A percentile compares a stretch with the other conserved stretches of the same genome.
These are phyloP conservation scores for Odontamblyopus lacepedii DNA, from an alignment of 2,797 vertebrate species.

Conservation along the genomic window DNA sequence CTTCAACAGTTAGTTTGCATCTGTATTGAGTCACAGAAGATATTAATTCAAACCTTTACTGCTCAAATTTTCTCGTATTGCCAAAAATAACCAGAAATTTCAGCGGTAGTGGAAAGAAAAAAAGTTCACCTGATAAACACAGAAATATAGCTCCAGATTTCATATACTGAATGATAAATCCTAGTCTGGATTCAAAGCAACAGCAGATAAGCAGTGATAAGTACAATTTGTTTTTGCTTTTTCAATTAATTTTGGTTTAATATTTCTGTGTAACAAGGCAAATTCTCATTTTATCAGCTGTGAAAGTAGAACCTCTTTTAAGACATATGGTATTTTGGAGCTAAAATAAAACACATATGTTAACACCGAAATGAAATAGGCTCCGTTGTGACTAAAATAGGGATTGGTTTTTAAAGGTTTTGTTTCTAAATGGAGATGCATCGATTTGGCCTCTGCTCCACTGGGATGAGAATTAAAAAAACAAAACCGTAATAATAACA, in stretches of 20 bases:
- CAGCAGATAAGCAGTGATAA: background rate
- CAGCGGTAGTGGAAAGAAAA: too few species aligned
- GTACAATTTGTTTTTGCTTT: background rate
- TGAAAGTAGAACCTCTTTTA: background rate
- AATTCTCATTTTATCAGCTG: constrained; percentile 23
- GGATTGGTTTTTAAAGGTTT: background rate
- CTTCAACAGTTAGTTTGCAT: too few species aligned
- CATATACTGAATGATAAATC: too few species aligned
- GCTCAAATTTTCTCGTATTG: too few species aligned
- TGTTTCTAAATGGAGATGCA: constrained; percentile 1
- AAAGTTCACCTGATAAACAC: too few species aligned
- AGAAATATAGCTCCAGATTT: too few species aligned
- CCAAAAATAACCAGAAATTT: too few species aligned
- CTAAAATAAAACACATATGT: constrained; percentile 4
- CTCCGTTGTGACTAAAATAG: constrained; percentile 9
- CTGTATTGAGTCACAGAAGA: too few species aligned
- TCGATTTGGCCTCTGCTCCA: background rate
- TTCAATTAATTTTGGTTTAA: background rate
- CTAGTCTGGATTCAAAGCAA: background rate
- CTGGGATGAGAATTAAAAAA: background rate
- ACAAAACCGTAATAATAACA: background rate
- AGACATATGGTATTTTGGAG: background rate
- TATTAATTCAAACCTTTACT: too few species aligned
- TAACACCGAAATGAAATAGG: background rate
- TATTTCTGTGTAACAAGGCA: background rate